Evolutionary conservation across 2,888 invertebrate genomes (phyloP), one percentile per base, ranked within the genome.

Genomic region (Aspidiotus destructor): DNA sequence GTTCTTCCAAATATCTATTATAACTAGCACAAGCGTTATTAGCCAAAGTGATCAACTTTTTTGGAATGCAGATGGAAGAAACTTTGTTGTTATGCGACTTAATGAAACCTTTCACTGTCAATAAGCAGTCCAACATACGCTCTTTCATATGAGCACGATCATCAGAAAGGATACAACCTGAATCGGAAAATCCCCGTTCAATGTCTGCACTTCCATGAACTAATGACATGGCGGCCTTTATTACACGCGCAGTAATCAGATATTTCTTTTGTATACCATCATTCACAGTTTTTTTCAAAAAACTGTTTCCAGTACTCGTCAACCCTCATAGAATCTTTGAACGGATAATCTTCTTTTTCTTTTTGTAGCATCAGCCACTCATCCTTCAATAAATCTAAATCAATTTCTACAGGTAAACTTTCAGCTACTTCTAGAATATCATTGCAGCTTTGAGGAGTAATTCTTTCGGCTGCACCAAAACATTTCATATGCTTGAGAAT

Each of bases 291-390:
- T 44, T 13, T 10, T 44, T 44, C 13, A 13, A 44, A n/a, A 48
- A 48, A 48, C 11, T 48, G 48, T n/a, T n/a, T 48, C 48, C 48
- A 48, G n/a, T 48, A 48, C 10, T n/a, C n/a, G 2, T 48, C 48
- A 48, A 48, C n/a, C 48, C 48, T 48, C 48, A 48, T n/a, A 13
- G 48, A 48, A 48, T 48, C 48, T 13, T 48, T 48, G 48, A 48
- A 48, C 48, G 48, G 11, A 48, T 48, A 48, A 48, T 48, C 48
- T 48, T 48, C 48, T 48, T 48, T 48, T 48, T 48, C 48, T 13
- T 48, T 11, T 48, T 48, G 48, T n/a, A 48, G 48, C 48, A 48
- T 48, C 10, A 48, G 48, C 48, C 48, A 48, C n/a, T 48, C 48
- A 48, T 48, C 48, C n/a, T n/a, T 3, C 48, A 48, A 48, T n/a